phyloP scores from a whole-genome alignment of 2,113 vertebrate genomes.

The Pygoscelis adeliae region DNA sequence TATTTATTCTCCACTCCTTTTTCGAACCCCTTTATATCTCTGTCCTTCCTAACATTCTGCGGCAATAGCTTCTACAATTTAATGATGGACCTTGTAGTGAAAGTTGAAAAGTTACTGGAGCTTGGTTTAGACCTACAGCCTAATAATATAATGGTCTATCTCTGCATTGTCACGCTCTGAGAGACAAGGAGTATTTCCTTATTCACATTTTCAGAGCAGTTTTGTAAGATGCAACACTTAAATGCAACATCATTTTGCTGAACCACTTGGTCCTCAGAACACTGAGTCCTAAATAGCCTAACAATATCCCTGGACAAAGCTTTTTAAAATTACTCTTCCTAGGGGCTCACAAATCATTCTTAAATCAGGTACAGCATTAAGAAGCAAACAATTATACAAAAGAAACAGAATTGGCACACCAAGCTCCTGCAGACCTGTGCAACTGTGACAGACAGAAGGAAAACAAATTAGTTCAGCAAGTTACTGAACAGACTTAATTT shows the following conservation, averaged over 20 bases:
- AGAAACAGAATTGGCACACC: not conserved
- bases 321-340: not conserved
- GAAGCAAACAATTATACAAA: not conserved
- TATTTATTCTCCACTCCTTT: not conserved
- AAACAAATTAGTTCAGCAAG: not conserved
- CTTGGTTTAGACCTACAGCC: not conserved
- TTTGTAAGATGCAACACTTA: not conserved
- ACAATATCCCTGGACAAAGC: not conserved
- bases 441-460: not conserved
- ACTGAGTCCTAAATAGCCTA: not conserved
- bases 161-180: not conserved
- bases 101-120: not conserved
- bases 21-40: not conserved
- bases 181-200: not conserved
- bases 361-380: not conserved
- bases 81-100: not conserved
- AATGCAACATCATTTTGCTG: not conserved
- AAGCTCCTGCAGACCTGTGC: not conserved
- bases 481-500: slow-evolving; percentile 28
- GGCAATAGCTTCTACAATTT: not conserved
- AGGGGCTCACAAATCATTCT: not conserved
- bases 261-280: not conserved
- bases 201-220: not conserved
- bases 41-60: not conserved
- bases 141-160: not conserved